Conservation (phyloP, 2,113 vertebrate genomes). For the Sylvilagus bachmani region DNA sequence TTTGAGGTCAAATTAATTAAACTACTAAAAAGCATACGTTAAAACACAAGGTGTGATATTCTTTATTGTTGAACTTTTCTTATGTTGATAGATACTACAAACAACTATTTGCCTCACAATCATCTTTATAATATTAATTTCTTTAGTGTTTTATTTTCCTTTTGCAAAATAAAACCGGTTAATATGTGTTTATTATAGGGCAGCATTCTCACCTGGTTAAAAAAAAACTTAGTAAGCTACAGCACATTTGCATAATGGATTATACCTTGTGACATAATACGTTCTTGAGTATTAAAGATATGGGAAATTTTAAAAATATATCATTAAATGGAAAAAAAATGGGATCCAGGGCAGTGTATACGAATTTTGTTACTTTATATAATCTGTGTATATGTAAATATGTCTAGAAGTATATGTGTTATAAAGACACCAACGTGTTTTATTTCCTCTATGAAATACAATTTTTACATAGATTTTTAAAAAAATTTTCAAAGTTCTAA, state of each 20-base stretch:
- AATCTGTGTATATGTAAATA: neutral
- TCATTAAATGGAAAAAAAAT: conserved; percentile 38
- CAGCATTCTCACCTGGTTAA: conserved; percentile 6
- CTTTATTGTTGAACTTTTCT: neutral
- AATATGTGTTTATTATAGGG: neutral
- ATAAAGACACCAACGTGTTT: neutral
- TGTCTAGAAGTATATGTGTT: neutral
- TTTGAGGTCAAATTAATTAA: conserved; percentile 39
- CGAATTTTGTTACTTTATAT: neutral
- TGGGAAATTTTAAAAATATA: neutral
- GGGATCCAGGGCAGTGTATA: neutral
- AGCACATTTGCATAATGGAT: neutral
- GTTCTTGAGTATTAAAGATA: conserved; percentile 42
- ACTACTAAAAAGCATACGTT: neutral
- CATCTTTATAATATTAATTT: neutral
- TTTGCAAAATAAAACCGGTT: conserved; percentile 3
- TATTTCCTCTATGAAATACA: conserved; percentile 39
- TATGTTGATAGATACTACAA: neutral
- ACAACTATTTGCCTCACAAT: neutral
- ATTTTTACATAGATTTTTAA: neutral
- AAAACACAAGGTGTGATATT: conserved; percentile 33
- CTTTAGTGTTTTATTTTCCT: conserved; percentile 12
- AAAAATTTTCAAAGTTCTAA: conserved; percentile 39
- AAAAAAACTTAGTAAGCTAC: neutral
- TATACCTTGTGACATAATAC: neutral